Conservation (phyloP, 2,888 invertebrate genomes). For the Pristionchus japonicus region DNA sequence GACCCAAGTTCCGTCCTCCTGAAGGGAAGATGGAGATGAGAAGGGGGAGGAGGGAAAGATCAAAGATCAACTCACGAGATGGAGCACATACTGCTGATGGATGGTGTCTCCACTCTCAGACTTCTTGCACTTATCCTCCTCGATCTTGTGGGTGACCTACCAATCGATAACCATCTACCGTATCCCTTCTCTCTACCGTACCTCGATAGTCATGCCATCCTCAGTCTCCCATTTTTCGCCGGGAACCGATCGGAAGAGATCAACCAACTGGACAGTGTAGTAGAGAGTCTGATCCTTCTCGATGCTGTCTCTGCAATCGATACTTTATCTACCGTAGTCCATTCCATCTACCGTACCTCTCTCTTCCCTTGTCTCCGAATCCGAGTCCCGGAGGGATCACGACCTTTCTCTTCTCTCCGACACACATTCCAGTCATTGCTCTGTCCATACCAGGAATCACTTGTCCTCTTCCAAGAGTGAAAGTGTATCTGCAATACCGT, state of each 20-base stretch:
- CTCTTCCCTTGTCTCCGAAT: slow-evolving; percentile 66
- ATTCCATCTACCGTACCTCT: slow-evolving; percentile 47
- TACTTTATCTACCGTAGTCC: background rate
- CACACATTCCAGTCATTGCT: slow-evolving; percentile 73
- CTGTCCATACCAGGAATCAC: slow-evolving; percentile 74
- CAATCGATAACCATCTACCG: slow-evolving; percentile 18
- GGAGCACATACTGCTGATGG: slow-evolving; percentile 72
- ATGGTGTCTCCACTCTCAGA: slow-evolving; percentile 68
- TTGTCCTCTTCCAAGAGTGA: slow-evolving; percentile 72
- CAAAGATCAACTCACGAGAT: slow-evolving; percentile 56
- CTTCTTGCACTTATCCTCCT: slow-evolving; percentile 60
- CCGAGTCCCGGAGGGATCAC: slow-evolving; percentile 72
- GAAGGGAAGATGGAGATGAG: background rate
- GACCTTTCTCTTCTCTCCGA: slow-evolving; percentile 74
- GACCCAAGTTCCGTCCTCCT: slow-evolving; percentile 73
- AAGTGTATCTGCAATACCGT: slow-evolving; percentile 66
- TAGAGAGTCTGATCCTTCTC: slow-evolving; percentile 70
- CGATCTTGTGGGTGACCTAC: slow-evolving; percentile 61
- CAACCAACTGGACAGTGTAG: slow-evolving; percentile 74
- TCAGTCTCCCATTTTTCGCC: slow-evolving; percentile 73
- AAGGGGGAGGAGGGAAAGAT: background rate
- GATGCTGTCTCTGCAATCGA: slow-evolving; percentile 63
- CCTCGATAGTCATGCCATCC: slow-evolving; percentile 69
- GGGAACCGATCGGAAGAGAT: slow-evolving; percentile 72
- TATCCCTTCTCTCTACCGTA: slow-evolving; percentile 1